phyloP scores from a whole-genome alignment of 2,113 vertebrate genomes.

The Platycercus adscitus region DNA sequence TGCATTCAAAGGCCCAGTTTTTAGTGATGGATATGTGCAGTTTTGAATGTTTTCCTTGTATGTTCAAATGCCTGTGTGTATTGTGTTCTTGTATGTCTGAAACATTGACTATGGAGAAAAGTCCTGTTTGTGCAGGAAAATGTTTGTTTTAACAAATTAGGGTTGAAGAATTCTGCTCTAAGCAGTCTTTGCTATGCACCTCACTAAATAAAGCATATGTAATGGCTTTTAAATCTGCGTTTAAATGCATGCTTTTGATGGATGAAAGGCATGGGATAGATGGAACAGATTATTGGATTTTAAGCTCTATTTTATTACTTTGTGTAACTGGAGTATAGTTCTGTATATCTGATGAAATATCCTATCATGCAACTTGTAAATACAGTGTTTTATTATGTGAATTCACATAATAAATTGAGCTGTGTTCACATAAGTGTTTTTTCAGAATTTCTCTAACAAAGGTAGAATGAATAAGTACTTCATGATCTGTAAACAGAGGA shows the following conservation, averaged over 20 bases:
- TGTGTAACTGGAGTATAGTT: neutral
- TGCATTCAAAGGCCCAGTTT: neutral
- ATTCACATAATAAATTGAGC: neutral
- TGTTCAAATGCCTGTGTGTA: neutral
- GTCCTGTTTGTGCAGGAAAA: neutral
- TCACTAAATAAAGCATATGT: neutral
- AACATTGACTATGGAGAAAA: neutral
- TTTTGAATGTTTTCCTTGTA: neutral
- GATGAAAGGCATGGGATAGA: neutral
- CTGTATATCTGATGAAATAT: neutral
- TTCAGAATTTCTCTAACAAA: neutral
- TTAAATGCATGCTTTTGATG: neutral
- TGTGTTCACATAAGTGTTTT: neutral
- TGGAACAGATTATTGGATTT: neutral
- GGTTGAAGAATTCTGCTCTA: neutral
- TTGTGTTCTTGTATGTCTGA: neutral
- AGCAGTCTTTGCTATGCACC: neutral
- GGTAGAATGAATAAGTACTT: neutral
- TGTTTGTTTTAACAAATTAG: neutral
- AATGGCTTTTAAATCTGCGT: neutral
- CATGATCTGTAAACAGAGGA: neutral
- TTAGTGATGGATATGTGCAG: neutral
- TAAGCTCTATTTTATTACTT: neutral
- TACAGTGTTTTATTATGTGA: neutral
- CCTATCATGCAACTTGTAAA: neutral